Evolutionary conservation across 2,888 invertebrate genomes (phyloP).

Genomic region (Acrobasis suavella): DNA sequence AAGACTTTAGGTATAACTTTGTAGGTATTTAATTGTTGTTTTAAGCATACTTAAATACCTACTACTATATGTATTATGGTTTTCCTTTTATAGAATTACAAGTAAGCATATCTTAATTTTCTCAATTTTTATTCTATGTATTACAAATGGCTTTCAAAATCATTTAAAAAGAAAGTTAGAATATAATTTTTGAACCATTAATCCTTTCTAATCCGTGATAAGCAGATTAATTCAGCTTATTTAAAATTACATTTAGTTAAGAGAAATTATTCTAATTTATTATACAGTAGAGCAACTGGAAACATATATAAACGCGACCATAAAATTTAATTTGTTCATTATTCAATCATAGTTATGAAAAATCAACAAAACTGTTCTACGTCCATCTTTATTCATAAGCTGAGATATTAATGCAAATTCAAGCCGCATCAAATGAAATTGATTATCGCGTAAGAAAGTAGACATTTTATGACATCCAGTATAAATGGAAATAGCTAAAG

Average conservation of each 20-base stretch:
- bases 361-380: constrained; percentile 10
- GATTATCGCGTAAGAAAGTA: constrained; percentile 29
- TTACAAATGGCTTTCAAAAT: no score
- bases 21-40: no score
- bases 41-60: no score
- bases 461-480: neutral
- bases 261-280: neutral
- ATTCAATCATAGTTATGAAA: constrained; percentile 6
- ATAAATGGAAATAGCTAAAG: neutral
- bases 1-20: neutral
- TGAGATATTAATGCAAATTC: constrained; percentile 6
- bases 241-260: neutral
- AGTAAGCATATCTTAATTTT: no score
- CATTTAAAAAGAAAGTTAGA: neutral
- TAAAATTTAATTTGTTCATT: constrained; percentile 1
- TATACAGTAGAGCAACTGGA: constrained; percentile 6
- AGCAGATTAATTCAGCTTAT: neutral
- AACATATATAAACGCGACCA: neutral
- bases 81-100: neutral
- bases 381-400: constrained; percentile 22
- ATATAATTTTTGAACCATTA: neutral
- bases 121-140: no score
- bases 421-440: constrained; percentile 20
- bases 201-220: neutral
- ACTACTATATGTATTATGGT: no score